Evolutionary conservation across 2,113 vertebrate species (phyloP).

Genomic region (Anthoscopus minutus): DNA sequence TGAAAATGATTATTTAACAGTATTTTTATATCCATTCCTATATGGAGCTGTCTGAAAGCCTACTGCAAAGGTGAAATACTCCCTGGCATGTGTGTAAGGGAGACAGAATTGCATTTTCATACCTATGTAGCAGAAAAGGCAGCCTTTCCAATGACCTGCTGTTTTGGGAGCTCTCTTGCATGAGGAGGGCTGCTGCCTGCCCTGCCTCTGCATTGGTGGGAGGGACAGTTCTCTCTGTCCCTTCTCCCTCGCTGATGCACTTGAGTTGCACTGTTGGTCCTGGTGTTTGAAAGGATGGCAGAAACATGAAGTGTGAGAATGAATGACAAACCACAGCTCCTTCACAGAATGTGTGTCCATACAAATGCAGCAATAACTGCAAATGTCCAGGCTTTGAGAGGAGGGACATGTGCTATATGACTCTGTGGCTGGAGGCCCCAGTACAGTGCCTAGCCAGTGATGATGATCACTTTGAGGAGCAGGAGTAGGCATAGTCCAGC

Average conservation of each 20-base stretch:
- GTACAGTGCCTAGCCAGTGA: accelerated
- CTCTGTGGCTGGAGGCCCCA: not conserved
- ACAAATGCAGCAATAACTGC: not conserved
- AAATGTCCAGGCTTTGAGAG: not conserved
- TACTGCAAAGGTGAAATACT: not conserved
- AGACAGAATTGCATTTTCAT: not conserved
- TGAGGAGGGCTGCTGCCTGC: not conserved
- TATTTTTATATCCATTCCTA: not conserved
- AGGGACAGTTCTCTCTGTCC: not conserved
- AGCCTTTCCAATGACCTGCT: not conserved
- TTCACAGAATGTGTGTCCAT: not conserved
- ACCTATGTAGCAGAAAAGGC: not conserved
- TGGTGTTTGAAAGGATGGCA: not conserved
- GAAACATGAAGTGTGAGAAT: not conserved
- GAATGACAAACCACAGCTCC: not conserved
- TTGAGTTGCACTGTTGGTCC: not conserved
- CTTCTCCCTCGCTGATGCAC: accelerated
- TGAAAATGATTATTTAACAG: not conserved
- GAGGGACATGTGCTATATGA: not conserved
- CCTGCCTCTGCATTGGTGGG: accelerated
- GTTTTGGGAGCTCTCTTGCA: not conserved
- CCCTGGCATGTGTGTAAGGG: not conserved
- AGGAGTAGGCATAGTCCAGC: not conserved
- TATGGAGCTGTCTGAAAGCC: not conserved
- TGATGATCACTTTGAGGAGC: not conserved